Evolutionary conservation across 1,140 invertebrate genomes (phyloP).

Genomic region (Oscheius sp.): DNA sequence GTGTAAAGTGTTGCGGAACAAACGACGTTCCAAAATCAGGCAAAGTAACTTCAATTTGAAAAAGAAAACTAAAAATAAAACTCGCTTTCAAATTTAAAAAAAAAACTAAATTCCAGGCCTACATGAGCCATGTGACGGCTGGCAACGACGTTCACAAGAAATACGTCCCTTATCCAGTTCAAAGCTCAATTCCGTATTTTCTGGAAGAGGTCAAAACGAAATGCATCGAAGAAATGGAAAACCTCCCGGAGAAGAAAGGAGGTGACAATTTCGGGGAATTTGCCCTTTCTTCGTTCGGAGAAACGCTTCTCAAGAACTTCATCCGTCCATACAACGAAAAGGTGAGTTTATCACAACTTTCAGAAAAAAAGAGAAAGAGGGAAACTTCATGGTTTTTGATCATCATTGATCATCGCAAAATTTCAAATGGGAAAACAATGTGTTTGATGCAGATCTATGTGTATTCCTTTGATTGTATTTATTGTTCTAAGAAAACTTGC

Average conservation of each 20-base stretch:
- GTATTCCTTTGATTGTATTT: too few species aligned
- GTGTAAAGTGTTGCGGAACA: too few species aligned
- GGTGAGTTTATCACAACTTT: too few species aligned
- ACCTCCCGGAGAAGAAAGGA: not conserved
- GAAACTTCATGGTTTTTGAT: too few species aligned
- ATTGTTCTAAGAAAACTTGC: too few species aligned
- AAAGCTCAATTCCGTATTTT: conserved; percentile 35
- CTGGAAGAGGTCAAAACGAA: conserved; percentile 20
- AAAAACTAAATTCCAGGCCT: conserved; percentile 30
- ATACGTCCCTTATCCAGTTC: conserved; percentile 35
- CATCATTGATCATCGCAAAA: too few species aligned
- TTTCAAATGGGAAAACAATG: too few species aligned
- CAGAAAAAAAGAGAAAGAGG: too few species aligned
- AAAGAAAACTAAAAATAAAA: not conserved
- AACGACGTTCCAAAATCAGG: too few species aligned
- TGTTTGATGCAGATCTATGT: too few species aligned
- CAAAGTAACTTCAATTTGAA: not conserved
- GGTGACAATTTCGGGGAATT: conserved; percentile 43
- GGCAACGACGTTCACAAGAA: conserved; percentile 1
- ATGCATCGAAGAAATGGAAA: conserved; percentile 15
- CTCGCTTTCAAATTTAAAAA: not conserved
- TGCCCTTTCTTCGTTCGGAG: conserved; percentile 19
- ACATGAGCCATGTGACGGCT: conserved; percentile 33
- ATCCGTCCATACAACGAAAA: conserved; percentile 38
- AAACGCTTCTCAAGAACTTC: conserved; percentile 26